Evolutionary conservation across 1,140 invertebrate species (phyloP).

Genomic region (Pseudomyrmex sp.): DNA sequence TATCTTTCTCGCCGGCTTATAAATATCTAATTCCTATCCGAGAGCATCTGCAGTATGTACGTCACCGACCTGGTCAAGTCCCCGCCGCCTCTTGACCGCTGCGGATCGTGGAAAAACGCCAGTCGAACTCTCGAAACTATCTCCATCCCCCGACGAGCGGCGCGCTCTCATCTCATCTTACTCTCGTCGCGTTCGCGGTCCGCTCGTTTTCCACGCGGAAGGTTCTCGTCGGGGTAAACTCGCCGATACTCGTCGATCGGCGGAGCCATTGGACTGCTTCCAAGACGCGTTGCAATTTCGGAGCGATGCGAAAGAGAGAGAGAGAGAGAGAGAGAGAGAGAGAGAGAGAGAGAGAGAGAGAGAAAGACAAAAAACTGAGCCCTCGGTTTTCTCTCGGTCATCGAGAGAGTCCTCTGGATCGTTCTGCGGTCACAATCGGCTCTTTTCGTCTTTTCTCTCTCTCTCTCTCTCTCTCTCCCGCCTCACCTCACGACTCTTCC

Average conservation of each 20-base stretch:
- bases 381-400: constrained; percentile 33
- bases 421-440: constrained; percentile 3
- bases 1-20: constrained; percentile 29
- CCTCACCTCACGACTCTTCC: constrained; percentile 37
- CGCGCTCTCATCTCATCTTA: constrained; percentile 16
- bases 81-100: constrained; percentile 10
- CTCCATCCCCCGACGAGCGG: neutral
- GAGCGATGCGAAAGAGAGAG: constrained; percentile 23
- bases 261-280: constrained; percentile 67
- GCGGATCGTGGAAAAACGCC: constrained; percentile 69
- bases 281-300: constrained; percentile 69
- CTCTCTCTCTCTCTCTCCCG: constrained; percentile 59
- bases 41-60: constrained; percentile 40
- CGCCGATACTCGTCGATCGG: constrained; percentile 58
- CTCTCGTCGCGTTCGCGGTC: constrained; percentile 53
- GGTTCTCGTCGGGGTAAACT: constrained; percentile 59
- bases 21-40: constrained; percentile 62
- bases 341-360: too few species aligned
- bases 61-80: constrained; percentile 10
- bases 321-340: too few species aligned
- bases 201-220: constrained; percentile 67
- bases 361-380: constrained; percentile 3
- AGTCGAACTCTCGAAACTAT: constrained; percentile 53
- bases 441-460: constrained; percentile 42
- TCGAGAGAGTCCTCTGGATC: constrained; percentile 43